These are phyloP conservation scores for Xanthorhoe spadicearia DNA, from an alignment of 2,888 invertebrate genomes.

Conservation along the genomic window DNA sequence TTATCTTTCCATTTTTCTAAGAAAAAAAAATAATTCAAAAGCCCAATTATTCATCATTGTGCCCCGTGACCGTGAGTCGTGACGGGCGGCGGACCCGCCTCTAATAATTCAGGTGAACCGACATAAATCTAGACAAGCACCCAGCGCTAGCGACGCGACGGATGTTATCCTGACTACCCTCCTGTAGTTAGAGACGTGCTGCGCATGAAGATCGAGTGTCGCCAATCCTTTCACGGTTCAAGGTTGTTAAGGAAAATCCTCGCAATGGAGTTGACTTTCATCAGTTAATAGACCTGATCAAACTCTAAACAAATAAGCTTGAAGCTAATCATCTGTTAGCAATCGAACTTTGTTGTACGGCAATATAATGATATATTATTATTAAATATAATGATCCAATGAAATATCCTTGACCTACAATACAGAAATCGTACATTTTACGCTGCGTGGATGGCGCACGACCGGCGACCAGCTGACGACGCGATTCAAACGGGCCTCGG, in stretches of 20 bases:
- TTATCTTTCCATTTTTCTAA: too few species aligned
- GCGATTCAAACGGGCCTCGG: neutral
- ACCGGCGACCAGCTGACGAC: neutral
- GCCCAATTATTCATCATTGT: conserved; percentile 17
- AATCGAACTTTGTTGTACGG: neutral
- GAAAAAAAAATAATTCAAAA: too few species aligned
- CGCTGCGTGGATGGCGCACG: neutral
- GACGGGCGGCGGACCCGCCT: conserved; percentile 6
- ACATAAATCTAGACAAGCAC: conserved; percentile 23
- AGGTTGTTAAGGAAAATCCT: neutral
- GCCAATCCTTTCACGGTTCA: neutral
- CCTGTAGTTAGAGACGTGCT: conserved; percentile 1
- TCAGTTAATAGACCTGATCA: neutral
- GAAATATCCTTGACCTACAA: too few species aligned
- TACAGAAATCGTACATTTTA: neutral
- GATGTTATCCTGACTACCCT: conserved; percentile 1
- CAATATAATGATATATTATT: too few species aligned
- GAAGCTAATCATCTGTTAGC: neutral
- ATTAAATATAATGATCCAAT: neutral
- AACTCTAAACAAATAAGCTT: neutral
- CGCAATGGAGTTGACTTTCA: neutral
- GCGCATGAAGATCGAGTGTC: neutral
- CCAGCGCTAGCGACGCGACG: too few species aligned
- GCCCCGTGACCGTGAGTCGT: too few species aligned
- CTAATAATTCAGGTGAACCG: conserved; percentile 23